Evolutionary conservation across 2,797 vertebrate species (phyloP), one percentile per base, ranked within the genome.

Genomic region (Microctenopoma lineatum): DNA sequence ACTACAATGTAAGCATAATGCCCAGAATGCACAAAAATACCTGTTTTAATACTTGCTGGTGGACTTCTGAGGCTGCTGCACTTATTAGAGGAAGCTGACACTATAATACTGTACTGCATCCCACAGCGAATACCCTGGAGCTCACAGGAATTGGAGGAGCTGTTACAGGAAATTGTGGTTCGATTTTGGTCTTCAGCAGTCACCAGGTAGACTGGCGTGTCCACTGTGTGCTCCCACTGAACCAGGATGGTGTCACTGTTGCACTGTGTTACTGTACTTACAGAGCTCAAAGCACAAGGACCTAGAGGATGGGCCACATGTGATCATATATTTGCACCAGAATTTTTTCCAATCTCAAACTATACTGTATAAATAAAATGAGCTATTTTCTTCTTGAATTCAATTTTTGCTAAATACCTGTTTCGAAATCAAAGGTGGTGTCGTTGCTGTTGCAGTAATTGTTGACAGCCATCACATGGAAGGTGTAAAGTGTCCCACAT

Each of bases 1-100:
- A 18, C 5, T 26, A 15, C 38, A 18, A 1, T 34, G n/a, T 18
- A 13, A 15, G 18, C 34, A 1, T 26, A 47, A n/a, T 34, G 3
- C 6, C 3, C 32, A 39, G 21, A 18, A 42, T 13, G 10, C 15
- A 29, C 9, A 45, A 5, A 57, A 16, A 34, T 87, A 95, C 94
- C 91, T 55, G 93, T 94, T 45, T 67, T 58, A 10, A 94, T 80
- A 76, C 80, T 90, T 45, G 72, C 73, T 0, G 93, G 90, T 1
- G 90, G 85, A 66, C 94, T 95, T 39, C 93, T 87, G 46, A 93
- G 79, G 79, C 87, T 94, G 84, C 82, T 92, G 91, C 95, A 95
- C 75, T 92, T 93, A 80, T 92, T 83, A 2, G 92, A 94, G 9
- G 91, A 87, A 2, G 90, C 64, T 2, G 93, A 90, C 4, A 95